A percentile compares a stretch with the other conserved stretches of the same genome.
Conservation (phyloP, 2,888 invertebrate species). For the Brenthis ino region DNA sequence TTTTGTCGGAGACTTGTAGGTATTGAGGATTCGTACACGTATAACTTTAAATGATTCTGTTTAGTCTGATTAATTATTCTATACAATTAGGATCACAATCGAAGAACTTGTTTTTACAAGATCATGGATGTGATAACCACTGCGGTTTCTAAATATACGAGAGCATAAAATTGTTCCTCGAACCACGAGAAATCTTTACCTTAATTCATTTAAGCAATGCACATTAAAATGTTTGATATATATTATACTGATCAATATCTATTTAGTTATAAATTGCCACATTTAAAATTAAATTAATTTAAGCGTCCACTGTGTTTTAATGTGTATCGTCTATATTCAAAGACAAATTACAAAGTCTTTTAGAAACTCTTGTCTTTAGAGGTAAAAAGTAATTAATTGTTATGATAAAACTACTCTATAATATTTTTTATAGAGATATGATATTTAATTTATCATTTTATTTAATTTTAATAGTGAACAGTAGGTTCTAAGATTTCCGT, state of each 20-base stretch:
- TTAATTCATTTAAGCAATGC: not conserved
- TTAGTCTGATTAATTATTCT: constrained; percentile 16
- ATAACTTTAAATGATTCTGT: constrained; percentile 4
- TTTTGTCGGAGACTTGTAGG: too few relatives aligned
- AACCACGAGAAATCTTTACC: constrained; percentile 11
- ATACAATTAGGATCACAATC: constrained; percentile 26
- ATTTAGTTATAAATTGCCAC: too few relatives aligned
- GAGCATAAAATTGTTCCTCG: constrained; percentile 17
- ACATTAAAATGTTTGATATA: not conserved
- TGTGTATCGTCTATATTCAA: too few relatives aligned
- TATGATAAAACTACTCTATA: too few relatives aligned
- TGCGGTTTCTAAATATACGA: constrained; percentile 18
- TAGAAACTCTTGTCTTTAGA: too few relatives aligned
- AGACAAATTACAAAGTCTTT: too few relatives aligned
- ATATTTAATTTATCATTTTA: not conserved
- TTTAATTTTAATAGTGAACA: not conserved
- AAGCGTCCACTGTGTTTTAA: too few relatives aligned
- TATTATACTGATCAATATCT: not conserved
- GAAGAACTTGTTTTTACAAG: constrained; percentile 23
- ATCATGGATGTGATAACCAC: constrained; percentile 24
- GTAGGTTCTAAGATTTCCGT: constrained; percentile 19
- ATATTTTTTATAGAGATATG: too few relatives aligned
- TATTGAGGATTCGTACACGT: constrained; percentile 12
- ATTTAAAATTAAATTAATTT: too few relatives aligned
- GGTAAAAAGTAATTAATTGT: too few relatives aligned